phyloP scores from a whole-genome alignment of 2,888 invertebrate species.

The Yponomeuta plumbellus region DNA sequence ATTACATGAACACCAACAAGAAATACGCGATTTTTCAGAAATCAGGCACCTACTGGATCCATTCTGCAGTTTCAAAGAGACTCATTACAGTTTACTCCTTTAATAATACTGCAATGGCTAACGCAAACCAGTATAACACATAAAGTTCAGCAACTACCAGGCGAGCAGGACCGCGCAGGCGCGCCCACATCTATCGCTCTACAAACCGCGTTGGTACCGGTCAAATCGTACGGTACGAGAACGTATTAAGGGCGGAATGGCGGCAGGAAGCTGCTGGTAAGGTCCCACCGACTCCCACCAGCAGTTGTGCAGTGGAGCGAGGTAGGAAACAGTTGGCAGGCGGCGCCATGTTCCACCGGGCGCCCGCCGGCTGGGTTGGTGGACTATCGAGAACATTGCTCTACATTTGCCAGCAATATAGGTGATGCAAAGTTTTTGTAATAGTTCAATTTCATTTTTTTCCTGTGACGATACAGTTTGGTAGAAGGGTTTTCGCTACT shows the following conservation, averaged over 20 bases:
- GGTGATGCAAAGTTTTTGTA: too few species aligned
- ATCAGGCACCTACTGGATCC: too few species aligned
- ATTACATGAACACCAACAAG: too few species aligned
- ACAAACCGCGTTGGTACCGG: background rate
- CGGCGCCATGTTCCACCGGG: background rate
- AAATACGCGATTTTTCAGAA: too few species aligned
- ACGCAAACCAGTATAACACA: background rate
- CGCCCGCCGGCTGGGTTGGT: background rate
- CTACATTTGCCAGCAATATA: background rate
- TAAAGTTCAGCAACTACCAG: background rate
- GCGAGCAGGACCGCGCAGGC: background rate
- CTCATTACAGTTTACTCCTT: too few species aligned
- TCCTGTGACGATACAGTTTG: too few species aligned
- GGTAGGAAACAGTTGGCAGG: constrained; percentile 12
- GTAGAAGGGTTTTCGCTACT: too few species aligned
- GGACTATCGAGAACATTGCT: background rate
- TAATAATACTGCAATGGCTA: too few species aligned
- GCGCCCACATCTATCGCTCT: background rate
- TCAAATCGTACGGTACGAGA: background rate
- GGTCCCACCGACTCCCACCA: background rate
- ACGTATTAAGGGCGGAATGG: background rate
- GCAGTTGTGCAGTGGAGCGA: constrained; percentile 5
- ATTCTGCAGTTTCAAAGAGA: too few species aligned
- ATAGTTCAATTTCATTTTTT: too few species aligned
- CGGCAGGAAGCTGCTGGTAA: background rate